Conservation (phyloP, 1,140 invertebrate species). For the Agrypnia vestita region DNA sequence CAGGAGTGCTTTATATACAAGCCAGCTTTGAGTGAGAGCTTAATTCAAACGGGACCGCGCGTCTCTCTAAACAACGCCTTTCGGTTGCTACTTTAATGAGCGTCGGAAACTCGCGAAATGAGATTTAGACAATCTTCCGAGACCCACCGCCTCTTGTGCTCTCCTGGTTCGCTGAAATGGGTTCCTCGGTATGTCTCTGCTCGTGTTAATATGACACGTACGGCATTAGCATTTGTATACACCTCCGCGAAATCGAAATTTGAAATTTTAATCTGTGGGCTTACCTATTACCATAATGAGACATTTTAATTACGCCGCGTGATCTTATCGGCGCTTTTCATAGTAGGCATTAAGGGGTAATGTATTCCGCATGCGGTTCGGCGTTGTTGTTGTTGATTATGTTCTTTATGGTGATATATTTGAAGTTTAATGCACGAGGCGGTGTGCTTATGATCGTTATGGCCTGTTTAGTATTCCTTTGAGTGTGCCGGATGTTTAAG, state of each 20-base stretch:
- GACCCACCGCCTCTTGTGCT: constrained; percentile 36
- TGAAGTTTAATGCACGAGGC: constrained; percentile 39
- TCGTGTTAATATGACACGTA: constrained; percentile 39
- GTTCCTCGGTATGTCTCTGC: constrained; percentile 26
- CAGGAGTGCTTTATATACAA: constrained; percentile 48
- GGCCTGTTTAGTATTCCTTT: constrained; percentile 45
- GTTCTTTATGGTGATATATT: constrained; percentile 39
- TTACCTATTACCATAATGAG: constrained; percentile 34
- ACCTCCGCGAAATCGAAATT: constrained; percentile 28
- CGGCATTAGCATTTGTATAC: constrained; percentile 40
- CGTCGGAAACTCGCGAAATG: constrained; percentile 60
- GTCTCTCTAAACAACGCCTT: constrained; percentile 57
- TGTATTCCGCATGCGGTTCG: constrained; percentile 25
- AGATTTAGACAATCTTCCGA: constrained; percentile 59
- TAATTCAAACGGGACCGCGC: constrained; percentile 56
- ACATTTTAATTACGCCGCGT: constrained; percentile 40
- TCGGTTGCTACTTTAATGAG: constrained; percentile 59
- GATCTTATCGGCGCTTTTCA: constrained; percentile 32
- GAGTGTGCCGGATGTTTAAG: constrained; percentile 36
- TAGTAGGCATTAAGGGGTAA: constrained; percentile 19
- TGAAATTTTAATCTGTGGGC: constrained; percentile 29
- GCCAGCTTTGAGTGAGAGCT: constrained; percentile 57
- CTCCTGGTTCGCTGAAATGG: constrained; percentile 38
- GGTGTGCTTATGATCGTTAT: constrained; percentile 33
- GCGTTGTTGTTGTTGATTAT: background rate